phyloP scores from a whole-genome alignment of 2,888 invertebrate species.

The Helleia helle region DNA sequence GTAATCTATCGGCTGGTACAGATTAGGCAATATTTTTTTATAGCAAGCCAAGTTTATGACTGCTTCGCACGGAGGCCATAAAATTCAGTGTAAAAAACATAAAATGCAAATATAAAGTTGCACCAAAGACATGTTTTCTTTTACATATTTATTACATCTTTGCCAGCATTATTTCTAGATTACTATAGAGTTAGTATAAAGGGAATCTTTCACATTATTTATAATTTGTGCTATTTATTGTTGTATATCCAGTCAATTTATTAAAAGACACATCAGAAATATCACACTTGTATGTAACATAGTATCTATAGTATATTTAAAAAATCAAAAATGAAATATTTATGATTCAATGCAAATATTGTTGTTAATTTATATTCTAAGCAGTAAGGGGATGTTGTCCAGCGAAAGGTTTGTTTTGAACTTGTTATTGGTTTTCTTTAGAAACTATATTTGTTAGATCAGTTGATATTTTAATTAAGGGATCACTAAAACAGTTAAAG shows the following conservation, averaged over 20 bases:
- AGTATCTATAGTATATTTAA: constrained; percentile 1
- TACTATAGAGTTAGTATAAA: background rate
- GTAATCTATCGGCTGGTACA: constrained; percentile 1
- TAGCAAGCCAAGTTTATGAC: background rate
- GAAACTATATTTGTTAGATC: constrained; percentile 53
- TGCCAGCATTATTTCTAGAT: background rate
- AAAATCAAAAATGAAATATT: constrained; percentile 3
- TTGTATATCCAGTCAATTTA: background rate
- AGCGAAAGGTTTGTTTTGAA: constrained; percentile 52
- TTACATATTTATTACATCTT: too few species aligned
- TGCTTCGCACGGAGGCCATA: background rate
- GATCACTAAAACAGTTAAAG: constrained; percentile 47
- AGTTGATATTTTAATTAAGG: constrained; percentile 66
- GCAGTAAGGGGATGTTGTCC: constrained; percentile 50
- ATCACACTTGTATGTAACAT: constrained; percentile 1
- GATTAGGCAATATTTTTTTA: background rate
- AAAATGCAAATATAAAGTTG: background rate
- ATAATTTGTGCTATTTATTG: background rate
- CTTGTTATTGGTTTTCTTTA: constrained; percentile 57
- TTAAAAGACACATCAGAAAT: background rate
- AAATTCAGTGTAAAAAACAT: background rate
- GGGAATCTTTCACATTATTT: background rate
- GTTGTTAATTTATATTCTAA: constrained; percentile 13
- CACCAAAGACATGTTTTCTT: background rate
- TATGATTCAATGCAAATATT: background rate